Conservation (phyloP, 1,140 invertebrate genomes). For the Caerostris darwini region DNA sequence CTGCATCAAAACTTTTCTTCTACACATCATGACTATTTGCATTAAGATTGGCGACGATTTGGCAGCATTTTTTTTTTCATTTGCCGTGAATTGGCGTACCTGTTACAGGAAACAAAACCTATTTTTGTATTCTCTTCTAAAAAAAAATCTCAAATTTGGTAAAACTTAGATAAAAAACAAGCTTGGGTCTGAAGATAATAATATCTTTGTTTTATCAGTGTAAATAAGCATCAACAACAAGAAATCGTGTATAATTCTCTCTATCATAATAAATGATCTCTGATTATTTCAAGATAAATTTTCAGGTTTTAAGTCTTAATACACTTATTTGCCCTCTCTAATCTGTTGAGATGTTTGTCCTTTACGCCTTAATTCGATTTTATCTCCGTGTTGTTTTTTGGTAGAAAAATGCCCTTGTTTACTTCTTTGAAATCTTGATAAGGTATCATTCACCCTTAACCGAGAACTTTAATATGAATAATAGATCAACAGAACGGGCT, state of each 20-base stretch:
- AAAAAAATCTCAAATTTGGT: too few relatives aligned
- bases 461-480: neutral
- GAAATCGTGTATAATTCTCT: neutral
- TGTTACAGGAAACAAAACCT: too few relatives aligned
- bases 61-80: too few relatives aligned
- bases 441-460: neutral
- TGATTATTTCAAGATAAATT: neutral
- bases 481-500: neutral
- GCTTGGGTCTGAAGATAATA: too few relatives aligned
- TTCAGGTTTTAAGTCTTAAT: neutral
- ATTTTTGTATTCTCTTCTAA: too few relatives aligned
- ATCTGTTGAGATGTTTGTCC: neutral
- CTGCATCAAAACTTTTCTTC: too few relatives aligned
- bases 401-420: neutral
- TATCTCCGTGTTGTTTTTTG: neutral
- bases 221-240: neutral
- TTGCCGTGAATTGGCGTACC: too few relatives aligned
- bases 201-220: too few relatives aligned
- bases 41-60: too few relatives aligned
- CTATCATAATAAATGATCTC: neutral
- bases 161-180: too few relatives aligned
- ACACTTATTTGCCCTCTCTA: neutral
- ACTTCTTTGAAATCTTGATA: neutral
- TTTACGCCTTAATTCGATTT: neutral
- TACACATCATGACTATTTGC: too few relatives aligned